Percentiles rank a stretch among this genome's conserved stretches.
Evolutionary conservation across 2,888 invertebrate genomes (phyloP).

Genomic region (Hedya salicella): DNA sequence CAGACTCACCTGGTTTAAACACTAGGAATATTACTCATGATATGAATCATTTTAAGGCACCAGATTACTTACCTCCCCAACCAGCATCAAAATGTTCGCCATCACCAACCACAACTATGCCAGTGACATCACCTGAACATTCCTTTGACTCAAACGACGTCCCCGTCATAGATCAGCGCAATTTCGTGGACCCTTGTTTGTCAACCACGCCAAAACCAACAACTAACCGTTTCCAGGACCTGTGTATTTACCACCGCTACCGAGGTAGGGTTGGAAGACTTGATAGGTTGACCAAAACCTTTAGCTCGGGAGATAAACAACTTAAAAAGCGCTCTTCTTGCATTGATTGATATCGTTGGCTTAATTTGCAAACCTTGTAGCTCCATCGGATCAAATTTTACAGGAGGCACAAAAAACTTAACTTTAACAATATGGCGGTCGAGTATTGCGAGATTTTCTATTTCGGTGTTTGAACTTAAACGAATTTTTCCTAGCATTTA

Average conservation of each 20-base stretch:
- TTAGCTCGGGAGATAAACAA: neutral
- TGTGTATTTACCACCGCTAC: neutral
- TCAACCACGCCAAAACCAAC: neutral
- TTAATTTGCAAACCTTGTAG: too few species aligned
- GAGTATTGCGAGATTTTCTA: too few species aligned
- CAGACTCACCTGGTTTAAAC: neutral
- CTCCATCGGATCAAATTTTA: too few species aligned
- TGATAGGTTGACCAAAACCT: neutral
- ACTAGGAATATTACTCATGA: neutral
- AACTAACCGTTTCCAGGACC: neutral
- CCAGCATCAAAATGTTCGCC: neutral
- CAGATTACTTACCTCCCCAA: constrained; percentile 10
- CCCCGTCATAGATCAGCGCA: neutral
- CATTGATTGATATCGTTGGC: too few species aligned
- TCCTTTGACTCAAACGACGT: neutral
- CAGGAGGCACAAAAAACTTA: too few species aligned
- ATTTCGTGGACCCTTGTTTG: neutral
- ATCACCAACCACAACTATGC: neutral
- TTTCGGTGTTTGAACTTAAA: too few species aligned
- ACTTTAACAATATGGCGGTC: too few species aligned
- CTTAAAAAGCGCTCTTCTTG: too few species aligned
- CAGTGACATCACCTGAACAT: neutral
- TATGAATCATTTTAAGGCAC: constrained; percentile 1
- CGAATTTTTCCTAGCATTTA: too few species aligned
- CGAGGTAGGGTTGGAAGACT: neutral